Percentiles rank a stretch among this genome's conserved stretches.
phyloP scores from a whole-genome alignment of 2,888 invertebrate genomes.

The Lithophane socia region DNA sequence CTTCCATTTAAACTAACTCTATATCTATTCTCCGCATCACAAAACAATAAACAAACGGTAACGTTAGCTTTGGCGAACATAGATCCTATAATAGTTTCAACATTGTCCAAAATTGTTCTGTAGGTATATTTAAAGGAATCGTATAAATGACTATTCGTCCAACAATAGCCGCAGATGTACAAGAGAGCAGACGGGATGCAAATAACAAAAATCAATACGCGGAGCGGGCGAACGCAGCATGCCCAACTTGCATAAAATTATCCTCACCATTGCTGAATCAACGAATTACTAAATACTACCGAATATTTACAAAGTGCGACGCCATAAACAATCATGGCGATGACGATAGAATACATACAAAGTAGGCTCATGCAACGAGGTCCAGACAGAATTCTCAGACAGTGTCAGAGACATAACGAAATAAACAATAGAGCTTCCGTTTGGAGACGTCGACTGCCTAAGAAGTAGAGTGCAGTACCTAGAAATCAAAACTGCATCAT shows the following conservation, averaged over 20 bases:
- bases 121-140: conserved; percentile 57
- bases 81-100: conserved; percentile 28
- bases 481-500: conserved; percentile 68
- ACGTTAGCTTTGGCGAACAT: conserved; percentile 15
- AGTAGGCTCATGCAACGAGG: conserved; percentile 60
- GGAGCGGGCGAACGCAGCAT: conserved; percentile 80
- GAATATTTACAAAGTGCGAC: conserved; percentile 50
- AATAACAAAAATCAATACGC: conserved; percentile 90
- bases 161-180: conserved; percentile 87
- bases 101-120: conserved; percentile 36
- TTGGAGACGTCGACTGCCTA: conserved; percentile 79
- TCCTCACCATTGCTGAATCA: conserved; percentile 73
- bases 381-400: conserved; percentile 83
- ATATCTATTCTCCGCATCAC: conserved; percentile 18
- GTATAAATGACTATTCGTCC: conserved; percentile 80
- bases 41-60: conserved; percentile 41
- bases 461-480: conserved; percentile 76
- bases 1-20: conserved; percentile 32
- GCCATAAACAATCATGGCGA: conserved; percentile 27
- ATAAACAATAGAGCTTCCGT: conserved; percentile 87
- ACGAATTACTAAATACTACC: conserved; percentile 57
- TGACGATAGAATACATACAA: conserved; percentile 58
- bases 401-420: conserved; percentile 73
- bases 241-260: conserved; percentile 86
- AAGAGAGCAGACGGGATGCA: conserved; percentile 88